Evolutionary conservation across 2,113 vertebrate species (phyloP).

Genomic region (Pangasianodon gigas): DNA sequence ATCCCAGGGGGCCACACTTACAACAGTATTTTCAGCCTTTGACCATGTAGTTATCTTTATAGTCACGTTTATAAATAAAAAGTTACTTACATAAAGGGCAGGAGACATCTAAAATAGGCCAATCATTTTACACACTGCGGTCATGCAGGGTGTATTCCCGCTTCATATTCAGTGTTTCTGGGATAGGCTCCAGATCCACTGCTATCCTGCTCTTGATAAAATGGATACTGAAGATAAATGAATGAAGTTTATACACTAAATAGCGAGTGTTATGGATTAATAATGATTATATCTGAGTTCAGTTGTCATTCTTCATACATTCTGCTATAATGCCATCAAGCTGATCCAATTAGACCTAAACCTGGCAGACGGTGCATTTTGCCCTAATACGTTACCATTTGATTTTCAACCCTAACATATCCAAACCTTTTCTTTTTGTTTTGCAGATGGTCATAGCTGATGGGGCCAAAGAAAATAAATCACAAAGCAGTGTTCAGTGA

Average conservation of each 20-base stretch:
- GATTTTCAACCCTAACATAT: background rate
- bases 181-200: background rate
- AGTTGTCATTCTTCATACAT: background rate
- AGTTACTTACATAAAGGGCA: background rate
- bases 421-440: constrained; percentile 25
- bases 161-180: background rate
- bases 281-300: background rate
- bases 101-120: background rate
- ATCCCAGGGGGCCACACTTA: background rate
- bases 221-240: background rate
- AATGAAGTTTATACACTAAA: background rate
- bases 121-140: background rate
- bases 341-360: background rate
- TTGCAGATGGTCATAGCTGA: constrained; percentile 55
- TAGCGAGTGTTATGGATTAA: background rate
- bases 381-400: background rate
- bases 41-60: background rate
- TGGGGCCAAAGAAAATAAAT: constrained; percentile 35
- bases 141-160: background rate
- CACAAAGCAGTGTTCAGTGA: constrained; percentile 18
- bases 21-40: background rate
- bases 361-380: background rate
- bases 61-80: background rate
- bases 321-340: background rate
- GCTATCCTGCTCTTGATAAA: background rate